These are phyloP conservation scores for Electrophaes corylata DNA, from an alignment of 2,888 invertebrate species.

Conservation along the genomic window DNA sequence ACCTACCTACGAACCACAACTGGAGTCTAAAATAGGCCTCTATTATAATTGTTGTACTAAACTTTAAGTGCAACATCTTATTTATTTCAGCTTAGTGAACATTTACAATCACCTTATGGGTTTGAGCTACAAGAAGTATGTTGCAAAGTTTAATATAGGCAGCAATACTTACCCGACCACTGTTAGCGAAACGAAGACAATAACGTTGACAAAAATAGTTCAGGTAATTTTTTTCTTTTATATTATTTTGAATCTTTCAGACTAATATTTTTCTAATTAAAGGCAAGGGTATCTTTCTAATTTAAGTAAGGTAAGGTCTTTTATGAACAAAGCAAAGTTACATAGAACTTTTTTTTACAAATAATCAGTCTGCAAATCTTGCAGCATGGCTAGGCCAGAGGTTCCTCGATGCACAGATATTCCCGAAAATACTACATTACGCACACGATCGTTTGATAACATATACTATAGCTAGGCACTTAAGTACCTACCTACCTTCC, in stretches of 20 bases:
- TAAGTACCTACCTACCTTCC: background rate
- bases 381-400: too few species aligned
- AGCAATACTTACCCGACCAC: constrained; percentile 91
- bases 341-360: too few species aligned
- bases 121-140: constrained; percentile 84
- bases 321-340: too few species aligned
- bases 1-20: too few species aligned
- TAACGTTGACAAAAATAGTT: constrained; percentile 89
- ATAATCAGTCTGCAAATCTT: too few species aligned
- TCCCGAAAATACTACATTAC: background rate
- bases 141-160: constrained; percentile 85
- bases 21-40: too few species aligned
- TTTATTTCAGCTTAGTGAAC: constrained; percentile 85
- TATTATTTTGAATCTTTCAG: too few species aligned
- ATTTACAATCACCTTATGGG: constrained; percentile 86
- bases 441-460: background rate
- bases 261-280: too few species aligned
- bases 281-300: too few species aligned
- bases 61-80: background rate
- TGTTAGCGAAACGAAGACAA: constrained; percentile 87
- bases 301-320: too few species aligned
- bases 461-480: background rate
- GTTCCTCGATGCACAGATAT: background rate
- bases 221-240: constrained; percentile 85
- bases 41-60: too few species aligned